These are phyloP conservation scores for Aythya baeri DNA, from an alignment of 2,113 vertebrate genomes.

Conservation along the genomic window DNA sequence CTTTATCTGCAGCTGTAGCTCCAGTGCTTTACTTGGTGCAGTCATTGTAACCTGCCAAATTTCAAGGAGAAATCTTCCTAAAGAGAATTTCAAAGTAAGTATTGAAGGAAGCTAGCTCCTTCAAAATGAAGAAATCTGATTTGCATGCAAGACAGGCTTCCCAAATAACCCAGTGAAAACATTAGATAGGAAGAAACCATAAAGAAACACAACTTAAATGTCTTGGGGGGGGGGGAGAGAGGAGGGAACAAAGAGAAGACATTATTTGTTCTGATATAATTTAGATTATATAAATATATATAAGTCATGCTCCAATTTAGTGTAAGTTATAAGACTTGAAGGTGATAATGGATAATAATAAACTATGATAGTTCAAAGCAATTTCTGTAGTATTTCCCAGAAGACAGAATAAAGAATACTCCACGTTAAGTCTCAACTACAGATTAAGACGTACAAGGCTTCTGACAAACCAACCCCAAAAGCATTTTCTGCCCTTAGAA, in stretches of 20 bases:
- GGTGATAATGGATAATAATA: not conserved
- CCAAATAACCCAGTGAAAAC: fast-evolving
- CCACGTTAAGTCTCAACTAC: not conserved
- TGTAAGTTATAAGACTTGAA: not conserved
- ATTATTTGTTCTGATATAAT: not conserved
- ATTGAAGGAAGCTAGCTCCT: not conserved
- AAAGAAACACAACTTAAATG: not conserved
- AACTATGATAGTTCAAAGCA: not conserved
- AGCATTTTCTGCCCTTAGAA: not conserved
- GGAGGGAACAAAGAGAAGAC: not conserved
- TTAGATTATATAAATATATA: not conserved
- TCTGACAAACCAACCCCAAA: not conserved
- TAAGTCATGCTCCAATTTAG: not conserved
- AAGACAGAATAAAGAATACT: not conserved
- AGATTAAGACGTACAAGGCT: not conserved
- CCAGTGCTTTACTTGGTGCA: slow-evolving; percentile 84
- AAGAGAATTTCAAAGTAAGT: not conserved
- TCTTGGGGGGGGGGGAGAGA: not conserved
- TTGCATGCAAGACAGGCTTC: not conserved
- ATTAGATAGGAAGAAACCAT: not conserved
- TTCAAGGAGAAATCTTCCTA: not conserved
- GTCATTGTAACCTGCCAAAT: slow-evolving; percentile 78
- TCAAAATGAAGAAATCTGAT: not conserved
- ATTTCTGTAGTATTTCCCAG: not conserved
- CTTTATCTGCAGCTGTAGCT: slow-evolving; percentile 91